A percentile compares a stretch with the other conserved stretches of the same genome.
Evolutionary conservation across 64 coral and sea anemone genomes (phyloP).

Genomic region (Pocillopora damicornis): DNA sequence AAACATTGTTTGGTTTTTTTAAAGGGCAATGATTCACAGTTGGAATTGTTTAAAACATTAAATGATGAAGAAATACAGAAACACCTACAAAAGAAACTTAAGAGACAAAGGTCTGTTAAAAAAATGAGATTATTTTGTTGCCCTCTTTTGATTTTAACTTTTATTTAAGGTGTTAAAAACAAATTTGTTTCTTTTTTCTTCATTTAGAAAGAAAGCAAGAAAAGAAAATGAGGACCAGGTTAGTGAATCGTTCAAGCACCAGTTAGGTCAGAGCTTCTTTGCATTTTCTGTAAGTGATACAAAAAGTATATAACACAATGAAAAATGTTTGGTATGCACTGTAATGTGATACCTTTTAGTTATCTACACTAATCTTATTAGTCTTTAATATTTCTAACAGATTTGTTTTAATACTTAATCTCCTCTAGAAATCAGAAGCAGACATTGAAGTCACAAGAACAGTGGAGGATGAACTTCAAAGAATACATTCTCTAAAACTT

Average conservation of each 20-base stretch:
- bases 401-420: not conserved
- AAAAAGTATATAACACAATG: too few species aligned
- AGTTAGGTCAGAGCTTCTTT: too few species aligned
- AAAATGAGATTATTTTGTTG: not conserved
- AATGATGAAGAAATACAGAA: conserved; percentile 91
- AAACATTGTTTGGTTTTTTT: not conserved
- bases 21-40: conserved; percentile 78
- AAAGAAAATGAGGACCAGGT: conserved; percentile 1
- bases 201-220: conserved; percentile 21
- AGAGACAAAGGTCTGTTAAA: conserved; percentile 66
- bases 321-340: not conserved
- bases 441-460: conserved; percentile 26
- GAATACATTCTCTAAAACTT: conserved; percentile 58
- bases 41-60: conserved; percentile 81
- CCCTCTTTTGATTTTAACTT: not conserved
- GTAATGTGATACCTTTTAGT: too few species aligned
- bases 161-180: not conserved
- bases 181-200: not conserved
- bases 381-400: not conserved
- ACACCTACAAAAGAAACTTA: conserved; percentile 76
- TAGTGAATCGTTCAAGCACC: too few species aligned
- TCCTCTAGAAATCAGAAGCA: conserved; percentile 1
- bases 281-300: too few species aligned
- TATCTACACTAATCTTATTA: too few species aligned
- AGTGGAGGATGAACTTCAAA: conserved; percentile 68